Conservation (phyloP, 2,797 vertebrate species). For the Lithobates pipiens region DNA sequence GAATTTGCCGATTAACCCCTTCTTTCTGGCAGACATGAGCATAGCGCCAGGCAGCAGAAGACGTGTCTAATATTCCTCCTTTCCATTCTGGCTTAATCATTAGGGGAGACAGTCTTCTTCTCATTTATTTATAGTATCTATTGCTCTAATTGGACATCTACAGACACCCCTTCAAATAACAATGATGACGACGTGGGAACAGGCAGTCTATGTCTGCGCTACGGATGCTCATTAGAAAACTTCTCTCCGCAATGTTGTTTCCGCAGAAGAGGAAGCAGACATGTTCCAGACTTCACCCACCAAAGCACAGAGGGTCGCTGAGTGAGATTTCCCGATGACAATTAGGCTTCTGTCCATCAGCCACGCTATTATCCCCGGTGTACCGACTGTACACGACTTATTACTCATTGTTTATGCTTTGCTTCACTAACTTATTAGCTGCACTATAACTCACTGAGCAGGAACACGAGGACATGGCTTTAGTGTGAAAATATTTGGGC, state of each 20-base stretch:
- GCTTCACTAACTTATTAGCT: no score
- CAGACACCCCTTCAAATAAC: constrained; percentile 52
- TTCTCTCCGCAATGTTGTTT: constrained; percentile 9
- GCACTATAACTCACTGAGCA: no score
- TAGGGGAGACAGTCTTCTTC: constrained; percentile 42
- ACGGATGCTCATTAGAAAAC: constrained; percentile 48
- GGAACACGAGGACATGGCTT: no score
- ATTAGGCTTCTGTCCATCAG: neutral
- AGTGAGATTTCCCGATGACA: neutral
- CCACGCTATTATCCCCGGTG: neutral
- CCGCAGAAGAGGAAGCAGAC: constrained; percentile 12
- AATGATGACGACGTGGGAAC: constrained; percentile 24
- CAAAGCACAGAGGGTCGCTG: neutral
- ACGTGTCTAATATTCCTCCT: constrained; percentile 1
- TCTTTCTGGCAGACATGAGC: neutral
- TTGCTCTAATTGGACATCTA: constrained; percentile 56
- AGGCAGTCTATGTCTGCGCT: constrained; percentile 10
- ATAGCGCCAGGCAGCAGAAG: neutral
- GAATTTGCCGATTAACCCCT: constrained; percentile 13
- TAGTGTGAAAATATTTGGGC: no score
- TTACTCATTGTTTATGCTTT: neutral
- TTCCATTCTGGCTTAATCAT: constrained; percentile 7
- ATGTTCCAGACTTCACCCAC: neutral
- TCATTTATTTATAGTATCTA: constrained; percentile 57
- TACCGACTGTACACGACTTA: neutral